These are phyloP conservation scores for Pasiphila rectangulata DNA, from an alignment of 2,888 invertebrate species.

Conservation along the genomic window DNA sequence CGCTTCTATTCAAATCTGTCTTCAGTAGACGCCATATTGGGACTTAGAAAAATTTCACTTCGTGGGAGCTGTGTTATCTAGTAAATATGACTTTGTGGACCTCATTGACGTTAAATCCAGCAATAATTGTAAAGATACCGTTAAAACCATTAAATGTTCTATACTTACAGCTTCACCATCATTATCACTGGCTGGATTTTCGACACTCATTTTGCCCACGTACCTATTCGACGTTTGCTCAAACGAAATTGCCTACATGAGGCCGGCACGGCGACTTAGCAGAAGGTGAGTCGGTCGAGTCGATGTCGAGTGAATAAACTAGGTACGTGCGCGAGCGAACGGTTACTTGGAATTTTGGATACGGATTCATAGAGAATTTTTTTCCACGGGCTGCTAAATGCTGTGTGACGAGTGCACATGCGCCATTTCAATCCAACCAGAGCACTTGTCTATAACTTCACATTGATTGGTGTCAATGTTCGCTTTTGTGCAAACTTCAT, in stretches of 20 bases:
- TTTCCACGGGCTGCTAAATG: not conserved
- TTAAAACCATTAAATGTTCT: constrained; percentile 43
- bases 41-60: constrained; percentile 85
- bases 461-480: constrained; percentile 44
- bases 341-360: no score
- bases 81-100: constrained; percentile 57
- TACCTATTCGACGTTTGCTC: constrained; percentile 66
- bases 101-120: constrained; percentile 27
- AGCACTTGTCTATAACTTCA: constrained; percentile 52
- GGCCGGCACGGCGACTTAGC: constrained; percentile 41
- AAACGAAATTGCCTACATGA: constrained; percentile 58
- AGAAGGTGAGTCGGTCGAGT: constrained; percentile 27
- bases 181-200: constrained; percentile 82
- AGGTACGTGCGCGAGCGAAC: not conserved
- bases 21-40: constrained; percentile 93
- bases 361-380: no score
- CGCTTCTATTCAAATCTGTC: constrained; percentile 81
- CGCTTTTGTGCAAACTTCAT: constrained; percentile 35
- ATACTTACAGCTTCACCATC: constrained; percentile 82
- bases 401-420: constrained; percentile 80
- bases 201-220: constrained; percentile 84
- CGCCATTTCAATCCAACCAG: constrained; percentile 61
- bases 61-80: constrained; percentile 72
- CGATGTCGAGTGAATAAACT: not conserved
- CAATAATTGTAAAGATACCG: constrained; percentile 33